Evolutionary conservation across 2,888 invertebrate species (phyloP), one percentile per base, ranked within the genome.

Genomic region (Ceriagrion tenellum): DNA sequence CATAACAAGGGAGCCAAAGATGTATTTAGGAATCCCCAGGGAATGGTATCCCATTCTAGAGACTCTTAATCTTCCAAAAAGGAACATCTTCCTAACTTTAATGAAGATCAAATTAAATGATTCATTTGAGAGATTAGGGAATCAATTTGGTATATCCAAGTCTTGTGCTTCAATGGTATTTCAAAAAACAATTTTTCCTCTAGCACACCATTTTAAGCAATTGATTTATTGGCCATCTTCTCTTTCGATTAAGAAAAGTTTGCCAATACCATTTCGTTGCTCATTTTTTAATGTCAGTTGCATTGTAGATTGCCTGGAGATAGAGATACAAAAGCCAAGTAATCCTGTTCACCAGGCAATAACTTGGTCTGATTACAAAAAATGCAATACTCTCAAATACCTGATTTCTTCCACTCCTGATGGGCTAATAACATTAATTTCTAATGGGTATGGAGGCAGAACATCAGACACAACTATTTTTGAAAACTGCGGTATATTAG

Each of bases 321-420:
- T 91, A 47, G 63, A 91, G 26, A 91, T 59, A 47, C 30, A 91
- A 35, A 91, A 91, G 55, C 91, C 91, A 59, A 55, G 35, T 26
- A 59, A 59, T 56, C 56, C 63, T 35, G 30, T 59, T 13, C 55
- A 40, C 18, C 91, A 40, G 91, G 56, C 40, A 35, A 18, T 59
- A n/a, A 59, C 63, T 56, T 91, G 63, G 56, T 91, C 91, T 59
- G 56, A 91, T 16, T 91, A 91, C 16, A 91, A 91, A 55, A 91
- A 59, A 35, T 26, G 91, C 35, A 59, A 91, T 55, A 91, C 91
- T 55, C 20, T 91, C 2, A 91, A 91, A 55, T 91, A 91, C 26
- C 55, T 91, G 35, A 91, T 91, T 55, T 56, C 91, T 55, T 16
- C 30, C 6, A 13, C 91, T 55, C 91, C 91, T 55, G 63, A 59